Conservation (phyloP, 2,888 invertebrate genomes). For the Chymomyza amoena region DNA sequence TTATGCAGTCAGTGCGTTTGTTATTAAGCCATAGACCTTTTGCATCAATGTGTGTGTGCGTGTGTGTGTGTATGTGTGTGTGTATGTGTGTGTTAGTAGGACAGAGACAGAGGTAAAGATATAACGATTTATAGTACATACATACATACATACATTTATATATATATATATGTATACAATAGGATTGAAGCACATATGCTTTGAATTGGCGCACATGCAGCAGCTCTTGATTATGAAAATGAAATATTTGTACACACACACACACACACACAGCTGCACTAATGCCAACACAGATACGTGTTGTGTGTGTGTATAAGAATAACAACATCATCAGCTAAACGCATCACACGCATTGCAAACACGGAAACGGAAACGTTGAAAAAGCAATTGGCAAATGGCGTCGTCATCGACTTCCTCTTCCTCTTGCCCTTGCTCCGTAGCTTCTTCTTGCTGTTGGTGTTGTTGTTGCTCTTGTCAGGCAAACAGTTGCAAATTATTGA, state of each 20-base stretch:
- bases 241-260: conserved; percentile 57
- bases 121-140: too few relatives aligned
- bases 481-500: conserved; percentile 48
- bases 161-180: conserved; percentile 9
- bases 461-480: neutral
- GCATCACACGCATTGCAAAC: conserved; percentile 39
- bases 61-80: conserved; percentile 4
- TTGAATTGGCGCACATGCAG: conserved; percentile 36
- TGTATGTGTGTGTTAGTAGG: conserved; percentile 1
- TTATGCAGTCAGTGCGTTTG: neutral
- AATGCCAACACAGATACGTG: conserved; percentile 10
- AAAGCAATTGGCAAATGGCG: conserved; percentile 65
- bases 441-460: too few relatives aligned
- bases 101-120: too few relatives aligned
- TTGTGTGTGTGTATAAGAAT: conserved; percentile 33
- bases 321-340: conserved; percentile 37
- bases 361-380: conserved; percentile 62
- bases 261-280: conserved; percentile 20
- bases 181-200: conserved; percentile 22
- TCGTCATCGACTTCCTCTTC: conserved; percentile 6
- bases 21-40: conserved; percentile 19
- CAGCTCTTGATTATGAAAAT: conserved; percentile 51
- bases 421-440: neutral
- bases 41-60: conserved; percentile 15
- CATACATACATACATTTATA: conserved; percentile 11